Evolutionary conservation across 2,888 invertebrate genomes (phyloP), one percentile per base, ranked within the genome.

Genomic region (Watsonalla cultraria): DNA sequence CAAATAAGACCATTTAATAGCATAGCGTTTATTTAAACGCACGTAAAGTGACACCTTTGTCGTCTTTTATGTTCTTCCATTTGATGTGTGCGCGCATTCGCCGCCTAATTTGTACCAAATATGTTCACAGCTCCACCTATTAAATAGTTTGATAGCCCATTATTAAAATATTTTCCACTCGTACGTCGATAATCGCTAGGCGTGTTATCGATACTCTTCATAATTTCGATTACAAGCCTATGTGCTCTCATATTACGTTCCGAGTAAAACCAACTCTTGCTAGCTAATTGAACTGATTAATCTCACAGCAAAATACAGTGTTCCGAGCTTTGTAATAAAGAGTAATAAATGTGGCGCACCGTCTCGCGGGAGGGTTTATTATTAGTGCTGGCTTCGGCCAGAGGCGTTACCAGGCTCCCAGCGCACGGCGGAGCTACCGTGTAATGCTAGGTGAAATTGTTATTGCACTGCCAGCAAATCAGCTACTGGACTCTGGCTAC

Each of bases 391-490:
- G 47, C 62, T 57, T 59, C 58, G 61, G 76, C 77, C 62, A 61
- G 68, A 60, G 80, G 81, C 76, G 70, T 70, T 65, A 76, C 76
- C 62, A 70, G 77, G 75, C 61, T 58, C 57, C 55, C 73, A 72
- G 69, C 54, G 51, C 65, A 60, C 66, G 65, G 60, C 62, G 66
- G 65, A 66, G 78, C 80, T 79, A 70, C 80, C 55, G 76, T 65
- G 65, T 70, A 70, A 69, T 67, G 59, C 59, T 58, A 61, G 54
- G 55, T 47, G 54, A 59, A 65, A 24, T 61, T 59, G n/a, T 15
- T 45, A 48, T 48, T 48, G 55, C 55, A 62, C 57, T 55, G 56
- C 51, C 37, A 49, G 61, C 62, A 60, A 56, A 54, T 50, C 54
- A 56, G 73, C 70, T 65, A 67, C 70, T 62, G 49, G 47, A 35